Percentiles rank a stretch among this genome's conserved stretches.
These are phyloP conservation scores for Mercenaria mercenaria DNA, from an alignment of 1,140 invertebrate genomes.

Conservation along the genomic window DNA sequence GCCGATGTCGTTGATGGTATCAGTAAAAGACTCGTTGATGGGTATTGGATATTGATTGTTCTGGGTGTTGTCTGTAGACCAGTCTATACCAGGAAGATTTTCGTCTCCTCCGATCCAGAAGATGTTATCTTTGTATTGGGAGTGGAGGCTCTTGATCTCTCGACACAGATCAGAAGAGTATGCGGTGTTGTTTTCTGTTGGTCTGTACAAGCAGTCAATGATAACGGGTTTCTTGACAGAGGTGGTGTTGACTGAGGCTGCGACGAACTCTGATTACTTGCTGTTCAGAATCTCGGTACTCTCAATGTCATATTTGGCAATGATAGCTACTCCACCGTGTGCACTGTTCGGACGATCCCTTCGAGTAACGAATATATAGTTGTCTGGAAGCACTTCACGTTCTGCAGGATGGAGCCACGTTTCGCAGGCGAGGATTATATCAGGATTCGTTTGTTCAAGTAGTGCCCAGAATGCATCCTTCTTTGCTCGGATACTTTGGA, in stretches of 20 bases:
- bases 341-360: background rate
- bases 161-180: background rate
- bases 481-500: conserved; percentile 18
- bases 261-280: background rate
- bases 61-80: background rate
- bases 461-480: conserved; percentile 6
- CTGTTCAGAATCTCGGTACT: background rate
- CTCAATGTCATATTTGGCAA: background rate
- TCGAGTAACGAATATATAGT: background rate
- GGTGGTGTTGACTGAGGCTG: background rate
- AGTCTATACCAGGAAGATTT: background rate
- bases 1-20: conserved; percentile 28
- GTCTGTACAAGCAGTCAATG: background rate
- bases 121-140: background rate
- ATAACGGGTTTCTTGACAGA: background rate
- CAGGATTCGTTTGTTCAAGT: background rate
- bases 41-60: background rate
- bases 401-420: conserved; percentile 16
- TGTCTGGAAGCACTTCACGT: background rate
- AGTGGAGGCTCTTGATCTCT: background rate
- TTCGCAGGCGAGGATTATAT: background rate
- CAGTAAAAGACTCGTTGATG: background rate
- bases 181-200: background rate
- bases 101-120: background rate
- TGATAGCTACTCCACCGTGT: background rate